Base-by-base conservation (phyloP, 2,113 vertebrate species). In the Vimba vimba region DNA sequence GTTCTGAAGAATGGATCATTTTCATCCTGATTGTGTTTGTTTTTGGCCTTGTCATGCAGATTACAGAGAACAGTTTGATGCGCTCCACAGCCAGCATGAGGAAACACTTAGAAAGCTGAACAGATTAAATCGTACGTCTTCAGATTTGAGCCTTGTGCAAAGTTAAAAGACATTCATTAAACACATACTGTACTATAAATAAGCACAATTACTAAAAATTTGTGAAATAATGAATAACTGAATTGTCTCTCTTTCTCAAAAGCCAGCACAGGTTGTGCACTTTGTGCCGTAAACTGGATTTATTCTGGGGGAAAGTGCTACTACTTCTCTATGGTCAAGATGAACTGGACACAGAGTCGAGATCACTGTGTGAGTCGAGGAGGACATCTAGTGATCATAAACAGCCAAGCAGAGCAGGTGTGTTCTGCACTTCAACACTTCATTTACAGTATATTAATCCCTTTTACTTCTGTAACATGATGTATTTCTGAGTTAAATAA, bases 381-480 rank as follows among this genome's bases (percentile, higher is more conserved):
- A 80, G 86, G 85, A n/a, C 83, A 88, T 10, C 69, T 90, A 62
- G 86, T 85, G 30, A 87, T 89, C 36, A 87, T 90, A 75, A 84
- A 60, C 78, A 89, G 60, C 69, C 2, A 66, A 55, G 11, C 23
- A 19, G 85, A 89, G 27, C 89, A 87, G 76, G 89, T 90, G 52
- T 59, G 77, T 43, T 55, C 17, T 19, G 50, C 15, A 55, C 15
- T 55, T 21, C 19, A 52, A 4, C 17, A 11, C 3, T 1, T 43
- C 21, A n/a, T 39, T 15, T 12, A 2, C 21, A 13, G 12, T 4
- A 50, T 50, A 50, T 50, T 12, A 12, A 47, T 13, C 13, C 52
- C 17, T 7, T 55, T 55, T 7, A 55, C 17, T 21, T 55, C 17
- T 21, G 19, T 21, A 21, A 57, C 17, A 21, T 57, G 4, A 6